Evolutionary conservation across 1,140 invertebrate genomes (phyloP).

Genomic region (Drosophila sproati): DNA sequence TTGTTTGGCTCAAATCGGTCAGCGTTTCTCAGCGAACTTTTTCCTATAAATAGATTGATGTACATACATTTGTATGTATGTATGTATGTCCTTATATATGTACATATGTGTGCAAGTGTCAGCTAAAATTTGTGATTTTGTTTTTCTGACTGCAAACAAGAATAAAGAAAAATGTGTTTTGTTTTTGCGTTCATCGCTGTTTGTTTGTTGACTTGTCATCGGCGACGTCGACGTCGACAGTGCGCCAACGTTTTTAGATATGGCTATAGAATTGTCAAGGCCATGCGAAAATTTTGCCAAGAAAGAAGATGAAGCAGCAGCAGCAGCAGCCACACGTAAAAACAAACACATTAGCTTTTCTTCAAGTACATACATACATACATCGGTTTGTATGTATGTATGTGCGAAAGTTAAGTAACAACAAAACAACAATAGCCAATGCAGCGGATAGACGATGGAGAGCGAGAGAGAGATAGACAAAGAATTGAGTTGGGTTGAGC

Average conservation of each 20-base stretch:
- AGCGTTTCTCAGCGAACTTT: neutral
- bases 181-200: slow-evolving; percentile 10
- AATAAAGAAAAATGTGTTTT: slow-evolving; percentile 19
- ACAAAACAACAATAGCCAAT: slow-evolving; percentile 19
- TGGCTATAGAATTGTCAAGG: slow-evolving; percentile 43
- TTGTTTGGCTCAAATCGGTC: neutral
- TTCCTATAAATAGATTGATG: neutral
- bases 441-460: slow-evolving; percentile 3
- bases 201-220: slow-evolving; percentile 35
- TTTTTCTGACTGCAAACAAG: slow-evolving; percentile 25
- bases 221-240: neutral
- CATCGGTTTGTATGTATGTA: neutral
- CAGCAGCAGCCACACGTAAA: neutral
- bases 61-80: slow-evolving; percentile 1
- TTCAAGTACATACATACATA: neutral
- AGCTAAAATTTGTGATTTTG: slow-evolving; percentile 20
- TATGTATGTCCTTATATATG: neutral
- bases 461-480: neutral
- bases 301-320: neutral
- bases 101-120: slow-evolving; percentile 7
- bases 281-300: slow-evolving; percentile 35
- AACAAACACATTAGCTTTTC: neutral
- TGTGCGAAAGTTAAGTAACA: slow-evolving; percentile 22
- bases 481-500: slow-evolving; percentile 48
- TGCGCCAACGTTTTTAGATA: slow-evolving; percentile 19